phyloP scores from a whole-genome alignment of 1,140 invertebrate species.

The Danaus plexippus region DNA sequence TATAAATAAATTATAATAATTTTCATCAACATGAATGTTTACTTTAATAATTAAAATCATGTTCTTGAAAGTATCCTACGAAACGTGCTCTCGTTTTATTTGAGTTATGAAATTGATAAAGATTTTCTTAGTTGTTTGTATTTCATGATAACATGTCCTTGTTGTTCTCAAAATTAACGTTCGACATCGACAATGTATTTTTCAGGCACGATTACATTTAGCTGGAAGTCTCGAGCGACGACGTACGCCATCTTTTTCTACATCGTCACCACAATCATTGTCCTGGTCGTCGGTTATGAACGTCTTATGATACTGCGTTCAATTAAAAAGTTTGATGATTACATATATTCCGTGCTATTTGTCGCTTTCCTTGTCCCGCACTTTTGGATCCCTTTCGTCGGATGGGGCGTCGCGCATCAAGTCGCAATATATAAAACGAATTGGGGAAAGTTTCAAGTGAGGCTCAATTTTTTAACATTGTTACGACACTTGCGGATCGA shows the following conservation, averaged over 20 bases:
- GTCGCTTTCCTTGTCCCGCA: conserved; percentile 75
- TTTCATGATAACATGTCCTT: too few species aligned
- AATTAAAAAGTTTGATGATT: conserved; percentile 75
- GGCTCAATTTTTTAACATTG: conserved; percentile 14
- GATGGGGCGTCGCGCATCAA: conserved; percentile 75
- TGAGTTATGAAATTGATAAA: neutral
- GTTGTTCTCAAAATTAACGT: too few species aligned
- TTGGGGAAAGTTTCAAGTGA: conserved; percentile 74
- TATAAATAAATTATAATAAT: conserved; percentile 13
- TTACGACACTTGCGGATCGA: conserved; percentile 11
- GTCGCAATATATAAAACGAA: conserved; percentile 77
- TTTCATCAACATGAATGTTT: too few species aligned
- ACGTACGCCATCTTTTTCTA: conserved; percentile 75
- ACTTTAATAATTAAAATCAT: too few species aligned
- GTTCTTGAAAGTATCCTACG: too few species aligned
- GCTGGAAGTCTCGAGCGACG: conserved; percentile 72
- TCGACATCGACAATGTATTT: neutral
- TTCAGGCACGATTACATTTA: conserved; percentile 73
- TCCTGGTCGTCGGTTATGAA: conserved; percentile 73
- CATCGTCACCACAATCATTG: conserved; percentile 67
- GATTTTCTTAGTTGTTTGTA: too few species aligned
- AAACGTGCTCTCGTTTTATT: conserved; percentile 5
- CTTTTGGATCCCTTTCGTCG: conserved; percentile 77
- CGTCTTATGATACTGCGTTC: conserved; percentile 71
- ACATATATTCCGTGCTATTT: conserved; percentile 76